Evolutionary conservation across 2,113 vertebrate species (phyloP).

Genomic region (Pangasianodon hypophthalmus): DNA sequence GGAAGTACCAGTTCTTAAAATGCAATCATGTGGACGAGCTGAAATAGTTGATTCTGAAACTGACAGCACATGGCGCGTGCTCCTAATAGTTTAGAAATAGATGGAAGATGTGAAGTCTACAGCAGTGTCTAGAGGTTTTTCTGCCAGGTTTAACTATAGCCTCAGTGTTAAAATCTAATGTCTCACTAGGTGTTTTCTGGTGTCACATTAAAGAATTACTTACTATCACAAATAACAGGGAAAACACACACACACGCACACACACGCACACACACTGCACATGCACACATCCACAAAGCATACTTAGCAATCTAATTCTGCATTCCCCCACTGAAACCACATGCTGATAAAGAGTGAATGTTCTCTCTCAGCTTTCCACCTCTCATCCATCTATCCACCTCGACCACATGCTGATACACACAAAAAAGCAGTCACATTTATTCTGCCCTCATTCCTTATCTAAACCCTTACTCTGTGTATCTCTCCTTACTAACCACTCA

Average conservation of each 20-base stretch:
- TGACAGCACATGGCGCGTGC: background rate
- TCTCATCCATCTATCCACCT: conserved; percentile 41
- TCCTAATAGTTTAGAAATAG: background rate
- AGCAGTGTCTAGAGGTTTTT: background rate
- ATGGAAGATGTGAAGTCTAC: background rate
- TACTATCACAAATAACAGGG: background rate
- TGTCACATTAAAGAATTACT: background rate
- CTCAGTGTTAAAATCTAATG: background rate
- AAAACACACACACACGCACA: background rate
- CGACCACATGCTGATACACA: conserved; percentile 48
- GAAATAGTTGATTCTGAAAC: background rate
- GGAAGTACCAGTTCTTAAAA: background rate
- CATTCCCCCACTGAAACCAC: conserved; percentile 46
- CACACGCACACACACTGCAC: background rate
- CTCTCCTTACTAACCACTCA: conserved; percentile 36
- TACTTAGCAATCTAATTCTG: conserved; percentile 38
- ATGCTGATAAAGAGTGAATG: conserved; percentile 48
- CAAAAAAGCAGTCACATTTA: conserved; percentile 30
- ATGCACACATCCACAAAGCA: conserved; percentile 1
- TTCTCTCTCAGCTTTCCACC: conserved; percentile 37
- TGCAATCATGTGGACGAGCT: background rate
- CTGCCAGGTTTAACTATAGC: background rate
- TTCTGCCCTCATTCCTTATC: conserved; percentile 43
- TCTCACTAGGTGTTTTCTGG: background rate
- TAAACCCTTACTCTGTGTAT: conserved; percentile 18